These are phyloP conservation scores for Enchytraeus crypticus DNA, from an alignment of 2,888 invertebrate species.

Conservation along the genomic window DNA sequence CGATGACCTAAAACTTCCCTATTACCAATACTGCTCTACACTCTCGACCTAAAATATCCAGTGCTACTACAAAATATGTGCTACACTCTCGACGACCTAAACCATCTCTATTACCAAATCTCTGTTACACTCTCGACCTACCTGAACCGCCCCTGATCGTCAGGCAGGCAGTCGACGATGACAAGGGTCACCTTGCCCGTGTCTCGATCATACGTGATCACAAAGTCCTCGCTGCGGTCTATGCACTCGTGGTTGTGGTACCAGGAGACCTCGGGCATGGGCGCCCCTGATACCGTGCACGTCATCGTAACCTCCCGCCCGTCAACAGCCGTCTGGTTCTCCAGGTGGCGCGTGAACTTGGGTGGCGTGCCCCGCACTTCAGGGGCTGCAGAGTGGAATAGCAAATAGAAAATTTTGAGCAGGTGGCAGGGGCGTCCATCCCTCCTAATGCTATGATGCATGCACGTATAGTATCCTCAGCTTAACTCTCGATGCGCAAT, in stretches of 20 bases:
- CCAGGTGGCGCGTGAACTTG: constrained; percentile 36
- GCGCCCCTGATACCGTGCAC: constrained; percentile 42
- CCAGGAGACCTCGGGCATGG: constrained; percentile 44
- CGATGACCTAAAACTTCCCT: no score
- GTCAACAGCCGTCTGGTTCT: constrained; percentile 31
- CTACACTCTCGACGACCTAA: no score
- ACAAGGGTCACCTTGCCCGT: constrained; percentile 43
- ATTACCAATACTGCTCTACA: no score
- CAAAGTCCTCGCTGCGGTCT: constrained; percentile 46
- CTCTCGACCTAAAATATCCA: no score
- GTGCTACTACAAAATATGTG: no score
- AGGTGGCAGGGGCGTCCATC: no score
- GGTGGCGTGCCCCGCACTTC: constrained; percentile 31
- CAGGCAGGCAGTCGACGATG: constrained; percentile 48
- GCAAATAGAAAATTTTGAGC: no score
- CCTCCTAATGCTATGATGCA: no score
- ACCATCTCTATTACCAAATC: no score
- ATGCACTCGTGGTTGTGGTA: constrained; percentile 47
- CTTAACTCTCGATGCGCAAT: no score
- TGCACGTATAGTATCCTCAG: no score
- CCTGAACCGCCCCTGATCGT: constrained; percentile 53
- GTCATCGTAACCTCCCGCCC: constrained; percentile 41
- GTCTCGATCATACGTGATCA: constrained; percentile 42
- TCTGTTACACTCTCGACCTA: no score
- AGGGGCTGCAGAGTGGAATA: constrained; percentile 19